phyloP scores from a whole-genome alignment of 1,140 invertebrate species.

The Panulirus ornatus region DNA sequence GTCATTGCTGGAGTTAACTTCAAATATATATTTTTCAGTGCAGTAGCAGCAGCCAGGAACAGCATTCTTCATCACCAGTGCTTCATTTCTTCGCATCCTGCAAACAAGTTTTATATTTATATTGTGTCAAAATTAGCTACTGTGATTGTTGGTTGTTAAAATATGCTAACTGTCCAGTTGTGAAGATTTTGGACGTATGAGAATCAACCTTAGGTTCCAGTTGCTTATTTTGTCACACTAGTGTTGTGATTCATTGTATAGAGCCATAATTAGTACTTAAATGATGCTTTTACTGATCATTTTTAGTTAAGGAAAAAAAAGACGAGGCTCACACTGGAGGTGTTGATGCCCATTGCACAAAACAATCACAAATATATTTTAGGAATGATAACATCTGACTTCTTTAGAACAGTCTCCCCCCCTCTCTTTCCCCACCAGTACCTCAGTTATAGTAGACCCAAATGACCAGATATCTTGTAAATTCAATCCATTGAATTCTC shows the following conservation, averaged over 20 bases:
- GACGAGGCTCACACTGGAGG: not conserved
- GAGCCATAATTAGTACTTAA: slow-evolving; percentile 45
- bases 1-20: no score
- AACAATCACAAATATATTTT: slow-evolving; percentile 10
- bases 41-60: not conserved
- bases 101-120: not conserved
- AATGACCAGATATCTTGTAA: not conserved
- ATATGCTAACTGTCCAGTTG: not conserved
- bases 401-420: not conserved
- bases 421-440: not conserved
- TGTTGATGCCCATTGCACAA: slow-evolving; percentile 4
- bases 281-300: slow-evolving; percentile 23
- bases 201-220: slow-evolving; percentile 2
- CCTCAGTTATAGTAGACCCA: not conserved
- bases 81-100: not conserved
- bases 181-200: not conserved
- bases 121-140: slow-evolving; percentile 5
- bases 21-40: not conserved
- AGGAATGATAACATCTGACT: not conserved
- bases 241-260: slow-evolving; percentile 43
- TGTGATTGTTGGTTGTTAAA: not conserved
- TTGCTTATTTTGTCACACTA: slow-evolving; percentile 37
- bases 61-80: not conserved
- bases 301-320: not conserved
- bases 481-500: not conserved